These are phyloP conservation scores for Cercopithecus mona DNA, from an alignment of 2,113 vertebrate species.

Conservation along the genomic window DNA sequence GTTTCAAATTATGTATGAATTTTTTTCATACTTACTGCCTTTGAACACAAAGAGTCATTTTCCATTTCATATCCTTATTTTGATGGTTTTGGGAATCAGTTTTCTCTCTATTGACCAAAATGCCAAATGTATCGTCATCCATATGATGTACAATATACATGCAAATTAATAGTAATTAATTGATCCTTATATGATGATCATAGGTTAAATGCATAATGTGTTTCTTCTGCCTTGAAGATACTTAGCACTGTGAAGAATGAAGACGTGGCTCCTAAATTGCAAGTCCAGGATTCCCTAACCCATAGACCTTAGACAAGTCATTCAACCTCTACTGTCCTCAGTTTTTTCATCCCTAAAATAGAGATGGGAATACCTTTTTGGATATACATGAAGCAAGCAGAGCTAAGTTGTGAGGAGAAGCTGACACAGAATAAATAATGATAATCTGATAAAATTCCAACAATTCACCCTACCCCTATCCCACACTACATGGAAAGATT, in stretches of 20 bases:
- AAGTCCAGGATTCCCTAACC: neutral
- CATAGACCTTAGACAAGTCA: neutral
- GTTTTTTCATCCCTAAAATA: neutral
- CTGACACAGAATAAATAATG: neutral
- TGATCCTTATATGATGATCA: conserved; percentile 28
- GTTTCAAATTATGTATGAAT: conserved; percentile 60
- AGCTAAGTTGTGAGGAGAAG: neutral
- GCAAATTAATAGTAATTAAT: conserved; percentile 21
- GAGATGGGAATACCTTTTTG: neutral
- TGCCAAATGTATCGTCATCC: conserved; percentile 17
- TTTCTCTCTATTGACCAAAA: conserved; percentile 29
- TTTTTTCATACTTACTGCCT: conserved; percentile 36
- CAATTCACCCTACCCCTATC: neutral
- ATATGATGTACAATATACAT: neutral
- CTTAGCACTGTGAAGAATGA: neutral
- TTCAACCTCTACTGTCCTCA: neutral
- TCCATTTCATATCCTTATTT: conserved; percentile 42
- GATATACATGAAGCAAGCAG: neutral
- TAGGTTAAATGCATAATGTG: neutral
- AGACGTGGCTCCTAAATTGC: neutral
- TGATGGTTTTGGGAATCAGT: neutral
- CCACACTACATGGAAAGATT: neutral
- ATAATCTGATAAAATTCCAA: neutral
- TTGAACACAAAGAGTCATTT: conserved; percentile 54
- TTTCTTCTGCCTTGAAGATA: neutral